Base-by-base conservation (phyloP, 2,113 vertebrate genomes). In the Neofelis nebulosa region DNA sequence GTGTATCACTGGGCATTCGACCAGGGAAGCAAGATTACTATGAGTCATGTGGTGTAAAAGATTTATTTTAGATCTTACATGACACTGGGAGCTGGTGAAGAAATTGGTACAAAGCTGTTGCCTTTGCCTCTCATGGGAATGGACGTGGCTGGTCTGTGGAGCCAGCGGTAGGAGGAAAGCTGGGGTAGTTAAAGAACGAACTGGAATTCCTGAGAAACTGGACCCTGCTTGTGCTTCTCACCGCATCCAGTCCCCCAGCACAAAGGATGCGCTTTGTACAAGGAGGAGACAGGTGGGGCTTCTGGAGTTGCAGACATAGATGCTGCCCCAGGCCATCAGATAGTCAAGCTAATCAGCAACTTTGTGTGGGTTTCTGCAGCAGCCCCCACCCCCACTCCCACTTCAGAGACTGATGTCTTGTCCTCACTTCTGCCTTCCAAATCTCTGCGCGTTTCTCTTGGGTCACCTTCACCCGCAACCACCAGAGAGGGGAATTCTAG, bases 391-490 rank as follows among this genome's bases (percentile, higher is more conserved):
- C 82, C 25, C 36, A 3, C 2, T 16, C 36, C 36, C n/a, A 0
- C 29, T 3, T 33, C 18, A 65, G 18, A 85, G 27, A 2, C 33
- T 12, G 9, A 12, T 6, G 2, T 4, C 8, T 4, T 38, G 38
- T 8, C 4, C 16, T 38, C 6, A 13, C 5, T 8, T 68, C 15
- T 50, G 6, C 33, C 14, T 29, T 55, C 15, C 80, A 82, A 2
- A 9, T 45, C 33, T 6, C n/a, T 0, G 2, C 7, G 5, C 0
- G 0, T 7, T 79, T 82, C 52, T 9, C 10, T 19, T 4, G 27
- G 27, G 25, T 27, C 36, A 0, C 23, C 21, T 36, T 29, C 45
- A 78, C 65, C 38, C 27, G 65, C 18, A 52, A 14, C 25, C 29
- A 9, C 16, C 36, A 45, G 65, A 31, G 38, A 79, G 38, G 2